These are phyloP conservation scores for Unio delphinus DNA, from an alignment of 2,888 invertebrate genomes.

Conservation along the genomic window DNA sequence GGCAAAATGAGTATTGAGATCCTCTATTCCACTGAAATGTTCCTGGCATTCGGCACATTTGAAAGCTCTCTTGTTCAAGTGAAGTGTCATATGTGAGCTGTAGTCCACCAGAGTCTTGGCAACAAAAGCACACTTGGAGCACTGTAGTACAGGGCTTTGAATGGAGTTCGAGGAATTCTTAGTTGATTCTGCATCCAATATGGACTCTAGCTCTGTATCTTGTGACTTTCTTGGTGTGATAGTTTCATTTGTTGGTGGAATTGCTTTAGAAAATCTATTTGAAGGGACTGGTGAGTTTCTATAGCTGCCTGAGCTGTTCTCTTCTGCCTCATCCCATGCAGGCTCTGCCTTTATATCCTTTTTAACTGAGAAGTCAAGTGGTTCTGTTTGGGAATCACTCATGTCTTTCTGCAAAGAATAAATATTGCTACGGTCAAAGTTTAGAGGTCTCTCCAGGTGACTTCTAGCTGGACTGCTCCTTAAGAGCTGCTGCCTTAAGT, in stretches of 20 bases:
- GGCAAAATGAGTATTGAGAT: constrained; percentile 67
- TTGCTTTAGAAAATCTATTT: too few species aligned
- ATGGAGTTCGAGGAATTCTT: neutral
- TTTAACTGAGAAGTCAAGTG: constrained; percentile 24
- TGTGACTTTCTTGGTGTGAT: neutral
- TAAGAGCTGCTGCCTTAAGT: constrained; percentile 2
- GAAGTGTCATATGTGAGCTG: constrained; percentile 61
- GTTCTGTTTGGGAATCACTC: constrained; percentile 24
- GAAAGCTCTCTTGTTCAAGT: constrained; percentile 58
- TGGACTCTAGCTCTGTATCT: neutral
- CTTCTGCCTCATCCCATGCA: constrained; percentile 28
- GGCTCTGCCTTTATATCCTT: constrained; percentile 32
- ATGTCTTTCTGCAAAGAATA: too few species aligned
- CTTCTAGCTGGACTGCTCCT: constrained; percentile 2
- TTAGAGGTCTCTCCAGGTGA: too few species aligned
- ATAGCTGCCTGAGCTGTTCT: neutral
- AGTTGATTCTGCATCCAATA: constrained; percentile 1
- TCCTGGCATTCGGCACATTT: constrained; percentile 67
- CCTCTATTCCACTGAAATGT: constrained; percentile 62
- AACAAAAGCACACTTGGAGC: constrained; percentile 59
- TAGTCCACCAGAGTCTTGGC: constrained; percentile 60
- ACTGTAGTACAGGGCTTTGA: constrained; percentile 43
- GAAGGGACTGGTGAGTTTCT: too few species aligned
- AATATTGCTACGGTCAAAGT: too few species aligned
- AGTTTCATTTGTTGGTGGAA: neutral